These are phyloP conservation scores for Trachymyrmex cornetzi DNA, from an alignment of 1,140 invertebrate species.

Conservation along the genomic window DNA sequence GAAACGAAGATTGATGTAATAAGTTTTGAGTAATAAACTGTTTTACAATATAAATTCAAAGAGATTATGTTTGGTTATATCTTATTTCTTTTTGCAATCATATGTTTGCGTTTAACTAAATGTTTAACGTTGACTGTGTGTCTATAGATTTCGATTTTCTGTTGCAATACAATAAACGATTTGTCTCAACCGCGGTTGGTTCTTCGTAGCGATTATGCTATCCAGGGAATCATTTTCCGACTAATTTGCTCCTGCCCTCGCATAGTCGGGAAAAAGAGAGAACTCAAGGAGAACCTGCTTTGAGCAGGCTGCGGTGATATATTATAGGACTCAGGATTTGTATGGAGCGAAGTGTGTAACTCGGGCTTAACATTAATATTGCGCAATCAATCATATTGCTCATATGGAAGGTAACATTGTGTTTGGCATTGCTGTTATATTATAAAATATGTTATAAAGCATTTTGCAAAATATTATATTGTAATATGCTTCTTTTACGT, in stretches of 20 bases:
- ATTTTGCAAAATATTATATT: conserved; percentile 25
- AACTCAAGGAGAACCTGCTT: conserved; percentile 80
- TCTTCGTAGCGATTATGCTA: conserved; percentile 62
- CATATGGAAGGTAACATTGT: conserved; percentile 67
- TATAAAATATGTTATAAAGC: neutral
- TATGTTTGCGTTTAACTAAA: neutral
- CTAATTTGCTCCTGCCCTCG: conserved; percentile 72
- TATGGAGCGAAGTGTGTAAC: conserved; percentile 86
- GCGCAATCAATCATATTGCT: conserved; percentile 83
- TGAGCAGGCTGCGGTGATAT: conserved; percentile 83
- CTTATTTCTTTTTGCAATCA: neutral
- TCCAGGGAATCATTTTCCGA: conserved; percentile 74
- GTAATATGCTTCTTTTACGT: conserved; percentile 24
- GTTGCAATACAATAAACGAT: conserved; percentile 44
- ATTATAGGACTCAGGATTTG: conserved; percentile 85
- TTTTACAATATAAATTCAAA: neutral
- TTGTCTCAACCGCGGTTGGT: conserved; percentile 53
- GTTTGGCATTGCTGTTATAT: conserved; percentile 49
- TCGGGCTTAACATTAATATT: conserved; percentile 84
- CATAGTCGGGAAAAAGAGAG: conserved; percentile 42
- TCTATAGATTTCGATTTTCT: conserved; percentile 5
- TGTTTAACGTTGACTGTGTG: neutral
- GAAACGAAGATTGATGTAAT: neutral
- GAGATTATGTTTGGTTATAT: neutral
- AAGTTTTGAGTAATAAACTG: neutral